These are phyloP conservation scores for Meghimatium bilineatum DNA, from an alignment of 2,888 invertebrate genomes.

Conservation along the genomic window DNA sequence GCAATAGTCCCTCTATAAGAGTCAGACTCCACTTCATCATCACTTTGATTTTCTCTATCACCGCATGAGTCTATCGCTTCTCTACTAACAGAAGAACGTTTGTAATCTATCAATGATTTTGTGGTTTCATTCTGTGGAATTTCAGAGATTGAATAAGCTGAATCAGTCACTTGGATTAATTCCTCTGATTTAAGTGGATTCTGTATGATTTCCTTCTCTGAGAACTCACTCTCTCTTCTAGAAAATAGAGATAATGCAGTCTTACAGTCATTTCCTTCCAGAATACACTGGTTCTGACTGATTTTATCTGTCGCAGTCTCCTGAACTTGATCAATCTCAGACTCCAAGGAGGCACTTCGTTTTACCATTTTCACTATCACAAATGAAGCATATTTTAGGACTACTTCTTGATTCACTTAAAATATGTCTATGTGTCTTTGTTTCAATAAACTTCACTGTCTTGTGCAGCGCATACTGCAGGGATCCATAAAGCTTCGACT, in stretches of 20 bases:
- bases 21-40: slow-evolving; percentile 28
- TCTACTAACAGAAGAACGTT: background rate
- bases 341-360: background rate
- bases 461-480: no score
- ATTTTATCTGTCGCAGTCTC: background rate
- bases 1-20: background rate
- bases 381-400: background rate
- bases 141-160: background rate
- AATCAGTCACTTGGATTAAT: background rate
- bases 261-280: background rate
- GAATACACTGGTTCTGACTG: background rate
- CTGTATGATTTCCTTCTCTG: background rate
- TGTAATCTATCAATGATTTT: background rate
- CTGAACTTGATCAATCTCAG: background rate
- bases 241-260: background rate
- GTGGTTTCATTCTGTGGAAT: background rate
- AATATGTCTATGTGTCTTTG: no score
- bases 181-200: slow-evolving; percentile 5
- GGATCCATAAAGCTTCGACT: no score
- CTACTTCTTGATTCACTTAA: background rate
- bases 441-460: no score
- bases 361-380: no score
- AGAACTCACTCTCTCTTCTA: background rate
- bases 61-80: background rate
- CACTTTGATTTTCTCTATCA: slow-evolving; percentile 33